These are phyloP conservation scores for Coenobita brevimanus DNA, from an alignment of 1,140 invertebrate genomes.

Conservation along the genomic window DNA sequence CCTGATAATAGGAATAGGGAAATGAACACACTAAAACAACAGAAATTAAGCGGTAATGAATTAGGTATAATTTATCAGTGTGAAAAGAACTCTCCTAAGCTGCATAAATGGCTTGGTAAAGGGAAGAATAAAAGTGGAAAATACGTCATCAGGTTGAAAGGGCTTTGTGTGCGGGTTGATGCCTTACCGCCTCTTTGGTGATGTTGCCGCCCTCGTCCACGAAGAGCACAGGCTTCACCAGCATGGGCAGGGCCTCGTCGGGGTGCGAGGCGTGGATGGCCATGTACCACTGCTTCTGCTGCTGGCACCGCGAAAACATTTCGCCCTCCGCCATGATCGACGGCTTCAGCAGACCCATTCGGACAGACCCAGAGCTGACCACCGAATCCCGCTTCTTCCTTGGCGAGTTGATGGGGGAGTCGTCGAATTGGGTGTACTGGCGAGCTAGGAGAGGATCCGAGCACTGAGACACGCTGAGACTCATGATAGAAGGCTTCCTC, in stretches of 20 bases:
- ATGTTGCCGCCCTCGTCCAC: constrained; percentile 49
- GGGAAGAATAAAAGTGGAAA: too few species aligned
- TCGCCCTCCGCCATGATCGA: constrained; percentile 55
- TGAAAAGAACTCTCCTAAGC: too few species aligned
- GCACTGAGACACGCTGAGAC: constrained; percentile 37
- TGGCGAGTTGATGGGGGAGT: background rate
- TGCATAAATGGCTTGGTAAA: too few species aligned
- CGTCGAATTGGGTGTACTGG: constrained; percentile 48
- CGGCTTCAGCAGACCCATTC: constrained; percentile 32
- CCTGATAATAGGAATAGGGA: too few species aligned
- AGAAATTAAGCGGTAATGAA: too few species aligned
- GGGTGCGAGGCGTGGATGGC: constrained; percentile 58
- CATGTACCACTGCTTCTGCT: constrained; percentile 54
- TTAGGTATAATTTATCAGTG: too few species aligned
- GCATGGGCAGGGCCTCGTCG: constrained; percentile 44
- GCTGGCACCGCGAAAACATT: constrained; percentile 46
- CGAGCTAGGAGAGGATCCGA: constrained; percentile 15
- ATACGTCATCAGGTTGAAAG: too few species aligned
- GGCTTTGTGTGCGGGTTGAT: too few species aligned
- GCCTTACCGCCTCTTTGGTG: constrained; percentile 42
- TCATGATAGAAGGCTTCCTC: constrained; percentile 46
- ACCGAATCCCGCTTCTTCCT: constrained; percentile 33
- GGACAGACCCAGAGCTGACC: background rate
- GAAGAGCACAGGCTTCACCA: constrained; percentile 41
- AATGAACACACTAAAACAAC: too few species aligned